phyloP scores from a whole-genome alignment of 2,797 vertebrate species.

The Spinibarbus caldwelli region DNA sequence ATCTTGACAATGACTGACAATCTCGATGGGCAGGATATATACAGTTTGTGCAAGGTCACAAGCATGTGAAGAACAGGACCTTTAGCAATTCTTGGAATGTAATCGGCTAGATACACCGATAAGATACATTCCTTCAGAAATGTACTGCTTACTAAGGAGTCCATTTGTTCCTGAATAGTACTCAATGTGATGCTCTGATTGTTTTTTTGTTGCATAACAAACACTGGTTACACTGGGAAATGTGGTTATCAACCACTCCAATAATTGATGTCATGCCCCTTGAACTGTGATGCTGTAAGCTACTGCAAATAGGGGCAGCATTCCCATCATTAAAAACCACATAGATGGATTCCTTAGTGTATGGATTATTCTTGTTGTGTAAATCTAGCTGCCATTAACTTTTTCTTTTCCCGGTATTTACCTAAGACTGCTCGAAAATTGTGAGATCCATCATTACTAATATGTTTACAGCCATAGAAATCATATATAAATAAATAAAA shows the following conservation, averaged over 20 bases:
- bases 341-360: neutral
- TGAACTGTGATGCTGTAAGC: neutral
- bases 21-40: neutral
- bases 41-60: slow-evolving; percentile 15
- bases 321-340: neutral
- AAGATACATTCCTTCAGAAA: slow-evolving; percentile 42
- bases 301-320: neutral
- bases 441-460: neutral
- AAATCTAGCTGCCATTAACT: too few relatives aligned
- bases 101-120: slow-evolving; percentile 43
- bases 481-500: neutral
- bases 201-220: slow-evolving; percentile 16
- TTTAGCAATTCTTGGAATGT: slow-evolving; percentile 46
- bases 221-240: slow-evolving; percentile 17
- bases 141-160: slow-evolving; percentile 10
- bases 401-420: neutral
- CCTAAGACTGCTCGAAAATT: neutral
- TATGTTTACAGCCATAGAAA: neutral
- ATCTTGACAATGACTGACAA: slow-evolving; percentile 30
- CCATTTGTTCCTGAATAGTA: slow-evolving; percentile 37
- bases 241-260: neutral
- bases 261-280: neutral
- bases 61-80: slow-evolving; percentile 35
- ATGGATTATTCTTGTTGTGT: neutral
- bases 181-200: slow-evolving; percentile 34